A percentile compares a stretch with the other conserved stretches of the same genome.
phyloP scores from a whole-genome alignment of 35 echinoderm and acorn worm species.

The Anneissia japonica region DNA sequence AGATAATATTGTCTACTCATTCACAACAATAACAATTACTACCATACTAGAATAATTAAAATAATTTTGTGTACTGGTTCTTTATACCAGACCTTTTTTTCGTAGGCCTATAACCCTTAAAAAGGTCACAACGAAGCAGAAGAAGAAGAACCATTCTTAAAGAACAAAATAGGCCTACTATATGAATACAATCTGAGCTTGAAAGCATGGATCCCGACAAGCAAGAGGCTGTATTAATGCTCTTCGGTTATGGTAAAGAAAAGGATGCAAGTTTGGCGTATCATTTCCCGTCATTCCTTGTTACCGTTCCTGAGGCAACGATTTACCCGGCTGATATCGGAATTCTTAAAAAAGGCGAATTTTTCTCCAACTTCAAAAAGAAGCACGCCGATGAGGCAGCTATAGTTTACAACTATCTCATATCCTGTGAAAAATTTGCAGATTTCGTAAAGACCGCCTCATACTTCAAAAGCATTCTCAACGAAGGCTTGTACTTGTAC shows the following conservation, averaged over 20 bases:
- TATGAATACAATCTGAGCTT: too few relatives aligned
- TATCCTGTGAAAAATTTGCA: constrained; percentile 18
- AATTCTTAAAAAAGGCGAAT: constrained; percentile 15
- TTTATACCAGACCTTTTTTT: too few relatives aligned
- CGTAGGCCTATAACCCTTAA: too few relatives aligned
- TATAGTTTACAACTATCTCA: constrained; percentile 36
- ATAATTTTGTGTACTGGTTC: too few relatives aligned
- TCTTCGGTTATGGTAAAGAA: neutral
- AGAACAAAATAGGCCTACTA: too few relatives aligned
- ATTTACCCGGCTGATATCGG: constrained; percentile 9
- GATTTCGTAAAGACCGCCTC: constrained; percentile 17
- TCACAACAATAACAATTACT: too few relatives aligned
- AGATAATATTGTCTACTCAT: too few relatives aligned
- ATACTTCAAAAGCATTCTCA: constrained; percentile 9
- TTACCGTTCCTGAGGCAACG: neutral
- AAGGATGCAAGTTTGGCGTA: neutral
- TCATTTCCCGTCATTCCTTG: neutral
- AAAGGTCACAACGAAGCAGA: too few relatives aligned
- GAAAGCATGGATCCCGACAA: too few relatives aligned
- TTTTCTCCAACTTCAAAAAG: constrained; percentile 45
- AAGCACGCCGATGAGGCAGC: constrained; percentile 38
- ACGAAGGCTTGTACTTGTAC: constrained; percentile 50
- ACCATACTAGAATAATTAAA: too few relatives aligned
- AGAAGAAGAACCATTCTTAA: too few relatives aligned
- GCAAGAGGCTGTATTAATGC: too few relatives aligned